Conservation (phyloP, 2,113 vertebrate genomes). For the Gambusia holbrooki region DNA sequence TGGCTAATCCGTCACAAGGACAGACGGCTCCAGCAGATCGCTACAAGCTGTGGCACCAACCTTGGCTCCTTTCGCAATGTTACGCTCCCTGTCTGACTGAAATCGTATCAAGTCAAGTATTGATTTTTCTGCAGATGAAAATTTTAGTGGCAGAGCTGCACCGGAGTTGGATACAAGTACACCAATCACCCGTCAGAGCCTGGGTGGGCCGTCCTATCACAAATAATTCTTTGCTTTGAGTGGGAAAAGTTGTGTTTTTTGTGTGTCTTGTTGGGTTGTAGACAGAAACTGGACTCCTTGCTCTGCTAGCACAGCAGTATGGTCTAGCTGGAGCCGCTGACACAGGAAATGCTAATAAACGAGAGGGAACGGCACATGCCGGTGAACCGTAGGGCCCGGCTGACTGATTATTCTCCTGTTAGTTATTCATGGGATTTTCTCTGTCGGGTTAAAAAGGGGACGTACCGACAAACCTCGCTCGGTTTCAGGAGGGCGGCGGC, state of each 20-base stretch:
- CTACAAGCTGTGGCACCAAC: slow-evolving; percentile 36
- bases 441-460: slow-evolving; percentile 37
- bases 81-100: slow-evolving; percentile 6
- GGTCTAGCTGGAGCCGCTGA: slow-evolving; percentile 28
- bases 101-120: slow-evolving; percentile 12
- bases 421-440: slow-evolving; percentile 74
- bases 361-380: slow-evolving; percentile 30
- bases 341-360: slow-evolving; percentile 68
- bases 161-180: background rate
- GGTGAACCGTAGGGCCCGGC: slow-evolving; percentile 26
- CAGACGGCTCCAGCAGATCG: slow-evolving; percentile 37
- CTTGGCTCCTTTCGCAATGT: slow-evolving; percentile 33
- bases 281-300: slow-evolving; percentile 1
- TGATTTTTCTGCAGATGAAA: background rate
- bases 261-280: background rate
- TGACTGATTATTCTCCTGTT: slow-evolving; percentile 74
- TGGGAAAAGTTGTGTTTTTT: background rate
- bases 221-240: background rate
- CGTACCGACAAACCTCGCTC: slow-evolving; percentile 35
- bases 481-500: slow-evolving; percentile 39
- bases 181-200: background rate
- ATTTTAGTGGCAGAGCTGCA: slow-evolving; percentile 11
- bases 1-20: slow-evolving; percentile 60
- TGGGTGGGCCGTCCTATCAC: background rate
- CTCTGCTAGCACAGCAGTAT: slow-evolving; percentile 47